Evolutionary conservation across 2,113 vertebrate species (phyloP).

Genomic region (Tyto alba): DNA sequence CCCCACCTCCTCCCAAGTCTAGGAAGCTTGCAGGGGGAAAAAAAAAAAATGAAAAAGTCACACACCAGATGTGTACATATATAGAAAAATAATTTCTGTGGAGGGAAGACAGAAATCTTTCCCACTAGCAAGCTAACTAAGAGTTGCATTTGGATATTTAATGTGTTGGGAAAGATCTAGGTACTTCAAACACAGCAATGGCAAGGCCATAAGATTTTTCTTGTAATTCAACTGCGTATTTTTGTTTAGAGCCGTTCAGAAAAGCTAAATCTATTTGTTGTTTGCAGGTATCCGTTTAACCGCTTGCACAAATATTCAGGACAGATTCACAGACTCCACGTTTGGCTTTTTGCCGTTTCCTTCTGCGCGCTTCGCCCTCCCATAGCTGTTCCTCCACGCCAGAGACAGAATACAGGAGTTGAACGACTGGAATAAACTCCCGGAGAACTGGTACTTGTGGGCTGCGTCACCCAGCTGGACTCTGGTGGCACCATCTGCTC

Average conservation of each 20-base stretch:
- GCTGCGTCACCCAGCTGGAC: fast-evolving
- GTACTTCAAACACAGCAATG: neutral
- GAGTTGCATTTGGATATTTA: fast-evolving
- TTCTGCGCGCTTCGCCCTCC: neutral
- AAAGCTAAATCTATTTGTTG: neutral
- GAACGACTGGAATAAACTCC: neutral
- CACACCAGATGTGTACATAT: neutral
- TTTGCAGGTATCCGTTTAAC: neutral
- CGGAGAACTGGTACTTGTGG: fast-evolving
- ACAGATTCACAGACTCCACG: neutral
- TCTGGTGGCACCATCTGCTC: too few relatives aligned
- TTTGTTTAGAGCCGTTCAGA: neutral
- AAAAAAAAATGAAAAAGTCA: neutral
- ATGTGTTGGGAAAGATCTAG: neutral
- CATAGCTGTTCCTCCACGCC: neutral
- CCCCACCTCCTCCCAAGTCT: neutral
- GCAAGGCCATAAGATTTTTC: neutral
- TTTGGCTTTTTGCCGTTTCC: neutral
- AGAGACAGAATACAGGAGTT: fast-evolving
- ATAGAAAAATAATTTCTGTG: fast-evolving
- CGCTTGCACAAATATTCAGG: neutral
- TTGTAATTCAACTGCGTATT: neutral
- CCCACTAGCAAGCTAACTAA: fast-evolving
- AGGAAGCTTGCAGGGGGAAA: neutral
- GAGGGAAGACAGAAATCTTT: neutral